Evolutionary conservation across 37 sponge, comb jelly and placozoan species (phyloP), one percentile per base, ranked within the genome.

Genomic region (Mnemiopsis leidyi): DNA sequence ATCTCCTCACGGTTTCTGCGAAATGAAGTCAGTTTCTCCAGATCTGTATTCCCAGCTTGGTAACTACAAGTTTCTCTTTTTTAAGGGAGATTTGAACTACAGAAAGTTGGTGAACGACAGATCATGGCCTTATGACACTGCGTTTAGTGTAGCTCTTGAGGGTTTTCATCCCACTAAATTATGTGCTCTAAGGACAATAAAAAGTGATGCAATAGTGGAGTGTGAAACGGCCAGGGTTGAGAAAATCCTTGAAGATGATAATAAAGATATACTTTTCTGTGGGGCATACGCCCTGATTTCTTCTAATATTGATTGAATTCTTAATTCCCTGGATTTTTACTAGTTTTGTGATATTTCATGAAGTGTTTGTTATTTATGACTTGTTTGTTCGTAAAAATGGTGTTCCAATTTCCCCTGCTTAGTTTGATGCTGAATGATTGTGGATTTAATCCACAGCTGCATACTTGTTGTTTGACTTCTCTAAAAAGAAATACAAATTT

Each of bases 11-110:
- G 95, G 95, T 76, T 99, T 96, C 93, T 93, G 94, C 39, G 93
- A 96, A 35, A 99, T 99, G 99, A 83, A 88, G 23, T 40, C 25
- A 0, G 92, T 96, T 16, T 93, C 96, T 0, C 95, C 96, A 23
- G 99, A 97, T 33, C 96, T 99, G 29, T 96, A 99, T 76, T 0
- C 40, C 1, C 32, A 75, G 0, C 94, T 99, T 7, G 68, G 93
- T 0, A 69, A 95, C 76, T 83, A 95, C 5, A 75, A 93, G 23
- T 94, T 99, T 23, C 95, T 96, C 0, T 39, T 99, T 69, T 95
- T 99, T 94, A 99, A 99, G 73, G 99, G 99, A 28, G 99, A 99
- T 69, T 95, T 99, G 33, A 99, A 99, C 94, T 97, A 99, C 71
- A 95, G 99, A 32, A 99, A 99, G 92, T 95, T 99, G 32, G 92